Percentiles rank a stretch among this genome's conserved stretches.
Evolutionary conservation across 1,140 invertebrate genomes (phyloP).

Genomic region (Trypoxylus dichotomus): DNA sequence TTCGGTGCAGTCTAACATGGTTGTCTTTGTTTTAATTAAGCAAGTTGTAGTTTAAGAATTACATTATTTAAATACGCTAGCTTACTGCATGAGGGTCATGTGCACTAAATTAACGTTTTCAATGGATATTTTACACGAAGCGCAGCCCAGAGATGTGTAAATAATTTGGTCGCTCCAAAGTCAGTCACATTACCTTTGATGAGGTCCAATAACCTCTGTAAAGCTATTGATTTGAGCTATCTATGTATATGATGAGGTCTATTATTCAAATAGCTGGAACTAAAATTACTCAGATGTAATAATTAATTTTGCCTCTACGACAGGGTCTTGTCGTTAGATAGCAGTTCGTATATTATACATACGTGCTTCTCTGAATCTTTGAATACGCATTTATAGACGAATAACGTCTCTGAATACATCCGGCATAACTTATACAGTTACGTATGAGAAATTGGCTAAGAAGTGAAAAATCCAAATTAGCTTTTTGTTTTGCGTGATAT

Average conservation of each 20-base stretch:
- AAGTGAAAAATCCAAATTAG: too few relatives aligned
- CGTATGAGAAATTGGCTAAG: too few relatives aligned
- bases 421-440: too few relatives aligned
- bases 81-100: not conserved
- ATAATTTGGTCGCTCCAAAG: not conserved
- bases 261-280: not conserved
- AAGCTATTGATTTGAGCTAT: not conserved
- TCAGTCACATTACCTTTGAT: not conserved
- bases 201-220: not conserved
- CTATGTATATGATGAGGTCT: not conserved
- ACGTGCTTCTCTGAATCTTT: not conserved
- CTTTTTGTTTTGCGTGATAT: too few relatives aligned
- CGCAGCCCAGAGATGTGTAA: not conserved
- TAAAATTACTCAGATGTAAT: not conserved
- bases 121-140: not conserved
- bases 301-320: not conserved
- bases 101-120: conserved; percentile 10
- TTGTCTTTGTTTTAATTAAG: not conserved
- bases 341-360: not conserved
- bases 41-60: not conserved
- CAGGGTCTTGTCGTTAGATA: not conserved
- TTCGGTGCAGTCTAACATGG: not conserved
- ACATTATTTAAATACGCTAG: not conserved
- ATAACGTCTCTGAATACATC: too few relatives aligned
- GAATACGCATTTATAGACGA: too few relatives aligned